Percentiles rank a stretch among this genome's conserved stretches.
These are phyloP conservation scores for Acronicta leporina DNA, from an alignment of 2,888 invertebrate genomes.

Conservation along the genomic window DNA sequence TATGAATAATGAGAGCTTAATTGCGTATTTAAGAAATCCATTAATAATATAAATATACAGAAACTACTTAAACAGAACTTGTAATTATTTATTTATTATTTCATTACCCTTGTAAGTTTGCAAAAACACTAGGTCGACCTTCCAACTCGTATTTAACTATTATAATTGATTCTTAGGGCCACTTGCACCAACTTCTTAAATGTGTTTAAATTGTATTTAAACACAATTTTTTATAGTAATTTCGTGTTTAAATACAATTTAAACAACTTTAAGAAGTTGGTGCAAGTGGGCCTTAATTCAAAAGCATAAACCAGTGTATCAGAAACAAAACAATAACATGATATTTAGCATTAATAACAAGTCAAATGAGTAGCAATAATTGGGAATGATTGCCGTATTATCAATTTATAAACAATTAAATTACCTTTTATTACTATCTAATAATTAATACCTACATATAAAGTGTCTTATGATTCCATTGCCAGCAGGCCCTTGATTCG, in stretches of 20 bases:
- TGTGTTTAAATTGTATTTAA: too few relatives aligned
- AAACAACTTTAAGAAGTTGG: too few relatives aligned
- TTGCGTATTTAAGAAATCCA: constrained; percentile 7
- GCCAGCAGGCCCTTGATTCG: too few relatives aligned
- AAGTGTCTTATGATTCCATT: too few relatives aligned
- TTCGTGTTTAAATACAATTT: too few relatives aligned
- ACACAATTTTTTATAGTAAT: too few relatives aligned
- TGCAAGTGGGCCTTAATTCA: too few relatives aligned
- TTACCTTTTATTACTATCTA: background rate
- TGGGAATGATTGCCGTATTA: constrained; percentile 52
- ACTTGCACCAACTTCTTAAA: too few relatives aligned
- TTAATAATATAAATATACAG: constrained; percentile 2
- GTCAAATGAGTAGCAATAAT: constrained; percentile 6
- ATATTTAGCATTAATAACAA: constrained; percentile 1
- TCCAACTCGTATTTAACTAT: background rate
- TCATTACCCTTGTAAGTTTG: background rate
- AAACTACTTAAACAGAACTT: background rate
- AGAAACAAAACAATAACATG: constrained; percentile 21
- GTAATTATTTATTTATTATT: too few relatives aligned
- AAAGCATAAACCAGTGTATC: constrained; percentile 20
- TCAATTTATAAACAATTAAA: constrained; percentile 48
- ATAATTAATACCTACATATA: too few relatives aligned
- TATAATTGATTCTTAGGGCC: constrained; percentile 12
- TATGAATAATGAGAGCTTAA: background rate
- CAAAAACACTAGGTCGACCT: background rate